Conservation (phyloP, 2,797 vertebrate genomes). For the Nyctalus aviator region DNA sequence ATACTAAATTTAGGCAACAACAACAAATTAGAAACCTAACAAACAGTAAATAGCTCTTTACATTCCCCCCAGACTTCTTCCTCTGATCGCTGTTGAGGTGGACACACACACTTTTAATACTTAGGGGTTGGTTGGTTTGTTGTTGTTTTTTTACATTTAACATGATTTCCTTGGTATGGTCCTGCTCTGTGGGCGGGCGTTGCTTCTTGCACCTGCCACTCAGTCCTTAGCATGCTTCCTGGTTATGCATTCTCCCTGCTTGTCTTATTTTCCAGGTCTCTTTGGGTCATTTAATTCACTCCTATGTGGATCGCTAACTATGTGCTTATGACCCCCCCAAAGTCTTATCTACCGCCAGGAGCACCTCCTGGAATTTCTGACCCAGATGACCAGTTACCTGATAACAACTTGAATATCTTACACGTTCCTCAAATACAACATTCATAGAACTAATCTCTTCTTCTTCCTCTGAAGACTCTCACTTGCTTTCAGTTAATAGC, state of each 20-base stretch:
- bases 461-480: background rate
- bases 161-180: rapidly evolving
- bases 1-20: background rate
- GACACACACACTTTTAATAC: background rate
- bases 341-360: background rate
- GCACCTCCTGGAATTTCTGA: background rate
- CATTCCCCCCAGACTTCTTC: background rate
- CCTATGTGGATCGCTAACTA: background rate
- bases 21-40: background rate
- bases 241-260: too few relatives aligned
- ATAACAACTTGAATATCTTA: background rate
- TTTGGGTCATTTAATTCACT: background rate
- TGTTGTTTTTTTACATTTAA: background rate
- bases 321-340: rapidly evolving
- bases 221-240: background rate
- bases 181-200: background rate
- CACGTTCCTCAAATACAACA: background rate
- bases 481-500: background rate
- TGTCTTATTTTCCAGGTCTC: background rate
- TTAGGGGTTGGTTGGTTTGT: background rate
- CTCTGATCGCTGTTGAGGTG: background rate
- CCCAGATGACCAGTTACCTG: background rate
- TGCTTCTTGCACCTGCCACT: background rate
- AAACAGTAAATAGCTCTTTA: background rate
- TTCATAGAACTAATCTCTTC: background rate